phyloP scores from a whole-genome alignment of 2,888 invertebrate genomes.

The Lithosia quadra region DNA sequence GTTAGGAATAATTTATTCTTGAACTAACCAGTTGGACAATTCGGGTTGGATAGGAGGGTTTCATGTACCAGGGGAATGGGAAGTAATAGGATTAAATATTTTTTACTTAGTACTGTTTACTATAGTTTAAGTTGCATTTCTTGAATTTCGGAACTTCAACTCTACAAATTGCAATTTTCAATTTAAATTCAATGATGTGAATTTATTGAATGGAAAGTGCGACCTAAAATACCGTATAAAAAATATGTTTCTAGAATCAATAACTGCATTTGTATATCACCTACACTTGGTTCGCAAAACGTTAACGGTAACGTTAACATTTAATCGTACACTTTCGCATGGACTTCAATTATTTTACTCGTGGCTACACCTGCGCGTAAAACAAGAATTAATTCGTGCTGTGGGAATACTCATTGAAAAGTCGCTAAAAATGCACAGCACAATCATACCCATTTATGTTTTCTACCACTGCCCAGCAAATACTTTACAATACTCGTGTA shows the following conservation, averaged over 20 bases:
- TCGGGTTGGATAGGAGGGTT: too few species aligned
- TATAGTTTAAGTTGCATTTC: too few species aligned
- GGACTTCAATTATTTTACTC: conserved; percentile 2
- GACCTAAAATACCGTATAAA: neutral
- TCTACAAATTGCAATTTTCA: neutral
- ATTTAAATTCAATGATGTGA: neutral
- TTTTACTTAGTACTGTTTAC: too few species aligned
- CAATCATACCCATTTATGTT: neutral
- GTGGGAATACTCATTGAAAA: conserved; percentile 4
- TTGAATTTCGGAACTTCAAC: neutral
- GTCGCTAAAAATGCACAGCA: neutral
- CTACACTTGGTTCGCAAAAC: neutral
- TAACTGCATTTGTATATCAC: neutral
- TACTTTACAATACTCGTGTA: neutral
- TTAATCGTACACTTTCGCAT: conserved; percentile 14
- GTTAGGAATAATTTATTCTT: too few species aligned
- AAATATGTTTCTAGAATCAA: neutral
- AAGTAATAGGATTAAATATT: too few species aligned
- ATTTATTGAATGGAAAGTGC: neutral
- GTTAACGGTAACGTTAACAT: conserved; percentile 1
- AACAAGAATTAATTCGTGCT: neutral
- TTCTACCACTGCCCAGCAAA: neutral
- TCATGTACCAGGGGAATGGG: too few species aligned
- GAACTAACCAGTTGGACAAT: too few species aligned
- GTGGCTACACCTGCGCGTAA: neutral